phyloP scores from a whole-genome alignment of 2,113 vertebrate species.

The Gobio gobio region DNA sequence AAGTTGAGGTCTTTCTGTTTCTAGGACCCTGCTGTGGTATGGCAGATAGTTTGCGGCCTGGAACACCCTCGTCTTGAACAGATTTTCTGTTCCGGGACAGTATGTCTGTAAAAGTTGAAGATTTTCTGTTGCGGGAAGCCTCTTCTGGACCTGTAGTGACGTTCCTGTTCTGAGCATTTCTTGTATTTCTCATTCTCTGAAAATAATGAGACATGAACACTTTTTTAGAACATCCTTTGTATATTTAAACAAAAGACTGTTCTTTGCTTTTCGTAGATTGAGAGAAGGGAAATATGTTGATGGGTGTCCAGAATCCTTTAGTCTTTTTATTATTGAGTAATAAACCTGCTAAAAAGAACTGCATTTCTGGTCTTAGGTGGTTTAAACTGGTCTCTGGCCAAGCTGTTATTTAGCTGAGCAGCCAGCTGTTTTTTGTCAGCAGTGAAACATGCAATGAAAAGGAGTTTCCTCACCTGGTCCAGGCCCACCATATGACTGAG shows the following conservation, averaged over 20 bases:
- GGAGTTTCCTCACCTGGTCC: slow-evolving; percentile 71
- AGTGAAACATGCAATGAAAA: not conserved
- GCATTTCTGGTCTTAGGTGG: not conserved
- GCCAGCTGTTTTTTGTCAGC: not conserved
- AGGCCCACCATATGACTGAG: slow-evolving; percentile 76
- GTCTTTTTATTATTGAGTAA: not conserved
- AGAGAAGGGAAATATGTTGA: not conserved
- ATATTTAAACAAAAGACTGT: not conserved
- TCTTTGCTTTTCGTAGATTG: not conserved
- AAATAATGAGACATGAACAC: slow-evolving; percentile 11
- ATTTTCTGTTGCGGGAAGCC: slow-evolving; percentile 58
- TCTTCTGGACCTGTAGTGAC: slow-evolving; percentile 57
- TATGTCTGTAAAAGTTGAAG: slow-evolving; percentile 69
- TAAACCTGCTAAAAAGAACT: not conserved
- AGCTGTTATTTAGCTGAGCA: not conserved
- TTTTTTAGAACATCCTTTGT: not conserved
- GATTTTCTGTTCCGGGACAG: slow-evolving; percentile 67
- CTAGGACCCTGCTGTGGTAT: slow-evolving; percentile 57
- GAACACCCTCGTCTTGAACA: slow-evolving; percentile 53
- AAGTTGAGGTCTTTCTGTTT: slow-evolving; percentile 67
- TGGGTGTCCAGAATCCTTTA: not conserved
- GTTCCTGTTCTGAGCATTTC: slow-evolving; percentile 61
- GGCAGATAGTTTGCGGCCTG: slow-evolving; percentile 60
- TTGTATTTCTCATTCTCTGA: slow-evolving; percentile 67
- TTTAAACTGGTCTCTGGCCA: not conserved